These are phyloP conservation scores for Athalia rosae DNA, from an alignment of 2,888 invertebrate genomes.

Conservation along the genomic window DNA sequence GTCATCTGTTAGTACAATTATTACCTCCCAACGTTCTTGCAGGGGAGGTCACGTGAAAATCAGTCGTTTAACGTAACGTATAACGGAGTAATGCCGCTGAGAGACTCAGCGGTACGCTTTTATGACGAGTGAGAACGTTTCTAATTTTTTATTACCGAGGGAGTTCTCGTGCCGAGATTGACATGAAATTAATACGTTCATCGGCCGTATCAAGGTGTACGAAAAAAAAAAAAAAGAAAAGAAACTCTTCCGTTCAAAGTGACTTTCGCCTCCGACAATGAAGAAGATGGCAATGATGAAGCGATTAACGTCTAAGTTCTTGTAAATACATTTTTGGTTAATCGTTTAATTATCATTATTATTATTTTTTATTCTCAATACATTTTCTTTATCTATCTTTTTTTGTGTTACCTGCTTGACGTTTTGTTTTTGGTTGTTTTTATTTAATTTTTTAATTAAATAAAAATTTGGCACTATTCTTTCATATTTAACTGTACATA, in stretches of 20 bases:
- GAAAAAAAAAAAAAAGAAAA: constrained; percentile 1
- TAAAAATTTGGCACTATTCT: constrained; percentile 54
- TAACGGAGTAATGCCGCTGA: not conserved
- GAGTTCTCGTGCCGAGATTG: not conserved
- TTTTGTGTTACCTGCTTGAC: not conserved
- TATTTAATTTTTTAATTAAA: constrained; percentile 13
- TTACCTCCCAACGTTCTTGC: not conserved
- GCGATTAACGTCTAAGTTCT: constrained; percentile 33
- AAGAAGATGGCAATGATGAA: constrained; percentile 43
- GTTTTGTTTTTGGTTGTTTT: too few relatives aligned
- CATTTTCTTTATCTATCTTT: not conserved
- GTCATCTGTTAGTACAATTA: not conserved
- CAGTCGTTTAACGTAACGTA: not conserved
- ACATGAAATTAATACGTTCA: too few relatives aligned
- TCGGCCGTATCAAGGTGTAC: not conserved
- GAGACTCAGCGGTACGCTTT: not conserved
- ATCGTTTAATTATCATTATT: constrained; percentile 11
- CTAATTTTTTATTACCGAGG: not conserved
- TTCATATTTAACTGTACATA: not conserved
- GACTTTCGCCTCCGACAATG: constrained; percentile 43
- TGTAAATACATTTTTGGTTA: constrained; percentile 14
- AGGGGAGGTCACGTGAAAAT: not conserved
- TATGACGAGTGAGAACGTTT: not conserved
- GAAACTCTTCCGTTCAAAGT: constrained; percentile 32
- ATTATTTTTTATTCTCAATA: constrained; percentile 23